phyloP scores from a whole-genome alignment of 2,113 vertebrate genomes.

The Damaliscus lunatus region DNA sequence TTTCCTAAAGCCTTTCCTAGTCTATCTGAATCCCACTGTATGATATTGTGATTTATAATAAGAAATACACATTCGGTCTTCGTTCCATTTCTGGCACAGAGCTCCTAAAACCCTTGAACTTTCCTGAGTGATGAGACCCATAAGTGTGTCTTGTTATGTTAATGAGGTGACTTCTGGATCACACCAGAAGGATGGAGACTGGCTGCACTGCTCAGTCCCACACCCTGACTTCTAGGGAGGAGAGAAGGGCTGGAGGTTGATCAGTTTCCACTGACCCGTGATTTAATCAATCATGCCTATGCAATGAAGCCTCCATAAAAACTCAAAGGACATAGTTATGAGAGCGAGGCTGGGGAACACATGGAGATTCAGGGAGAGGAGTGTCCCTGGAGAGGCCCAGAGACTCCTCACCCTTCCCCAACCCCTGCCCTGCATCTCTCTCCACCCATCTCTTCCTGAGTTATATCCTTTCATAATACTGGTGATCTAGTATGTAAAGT shows the following conservation, averaged over 20 bases:
- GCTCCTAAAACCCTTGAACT: neutral
- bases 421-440: too few relatives aligned
- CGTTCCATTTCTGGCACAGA: neutral
- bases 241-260: neutral
- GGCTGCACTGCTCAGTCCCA: neutral
- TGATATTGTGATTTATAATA: neutral
- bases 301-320: neutral
- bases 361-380: neutral
- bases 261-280: neutral
- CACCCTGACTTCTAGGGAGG: neutral
- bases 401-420: neutral
- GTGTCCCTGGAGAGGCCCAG: neutral
- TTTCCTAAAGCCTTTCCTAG: neutral
- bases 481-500: neutral
- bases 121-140: neutral
- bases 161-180: neutral
- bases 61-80: neutral
- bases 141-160: neutral
- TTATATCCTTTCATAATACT: neutral
- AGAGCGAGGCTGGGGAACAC: neutral
- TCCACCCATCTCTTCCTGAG: neutral
- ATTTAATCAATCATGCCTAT: neutral
- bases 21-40: neutral
- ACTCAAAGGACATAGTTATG: neutral
- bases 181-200: neutral